A percentile compares a stretch with the other conserved stretches of the same genome.
Conservation (phyloP, 2,113 vertebrate genomes). For the Tragulus kanchil region DNA sequence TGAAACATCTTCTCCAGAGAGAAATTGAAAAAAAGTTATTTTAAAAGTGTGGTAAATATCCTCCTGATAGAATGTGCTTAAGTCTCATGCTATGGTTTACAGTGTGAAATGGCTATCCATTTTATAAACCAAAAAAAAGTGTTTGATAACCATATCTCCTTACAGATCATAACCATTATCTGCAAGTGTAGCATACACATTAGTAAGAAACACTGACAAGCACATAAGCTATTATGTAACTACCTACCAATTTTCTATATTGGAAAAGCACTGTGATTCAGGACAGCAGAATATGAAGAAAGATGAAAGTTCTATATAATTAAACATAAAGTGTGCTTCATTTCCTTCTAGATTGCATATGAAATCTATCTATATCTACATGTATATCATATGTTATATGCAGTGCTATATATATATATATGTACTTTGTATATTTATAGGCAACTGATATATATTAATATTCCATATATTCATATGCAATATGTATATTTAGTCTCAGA, state of each 20-base stretch:
- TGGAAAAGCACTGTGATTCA: neutral
- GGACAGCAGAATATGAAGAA: neutral
- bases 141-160: neutral
- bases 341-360: neutral
- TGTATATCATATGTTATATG: neutral
- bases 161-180: neutral
- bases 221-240: neutral
- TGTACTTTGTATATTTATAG: neutral
- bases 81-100: neutral
- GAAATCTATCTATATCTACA: neutral
- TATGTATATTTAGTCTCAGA: neutral
- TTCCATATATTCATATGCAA: neutral
- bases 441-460: neutral
- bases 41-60: neutral
- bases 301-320: neutral
- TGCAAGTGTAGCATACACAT: neutral
- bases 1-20: neutral
- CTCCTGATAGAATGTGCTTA: neutral
- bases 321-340: neutral
- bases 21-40: neutral
- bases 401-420: neutral
- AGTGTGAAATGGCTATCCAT: neutral
- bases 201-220: neutral
- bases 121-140: neutral
- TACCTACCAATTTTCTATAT: neutral